A percentile compares a stretch with the other conserved stretches of the same genome.
Evolutionary conservation across 2,113 vertebrate genomes (phyloP).

Genomic region (Sinocyclocheilus rhinocerous): DNA sequence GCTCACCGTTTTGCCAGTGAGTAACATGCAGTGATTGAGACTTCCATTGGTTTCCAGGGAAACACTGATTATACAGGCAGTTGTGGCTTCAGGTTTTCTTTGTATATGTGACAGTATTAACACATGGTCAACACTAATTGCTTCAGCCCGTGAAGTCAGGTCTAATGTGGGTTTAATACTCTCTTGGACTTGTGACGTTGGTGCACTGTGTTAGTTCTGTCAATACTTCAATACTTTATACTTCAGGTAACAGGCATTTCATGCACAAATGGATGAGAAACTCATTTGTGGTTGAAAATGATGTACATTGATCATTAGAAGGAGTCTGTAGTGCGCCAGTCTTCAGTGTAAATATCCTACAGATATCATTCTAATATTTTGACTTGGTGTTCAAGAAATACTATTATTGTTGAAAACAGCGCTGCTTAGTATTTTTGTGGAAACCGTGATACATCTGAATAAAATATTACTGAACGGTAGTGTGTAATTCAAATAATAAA

Average conservation of each 20-base stretch:
- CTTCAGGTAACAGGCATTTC: conserved; percentile 12
- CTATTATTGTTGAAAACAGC: neutral
- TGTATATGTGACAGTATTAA: conserved; percentile 36
- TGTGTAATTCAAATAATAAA: neutral
- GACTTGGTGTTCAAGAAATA: neutral
- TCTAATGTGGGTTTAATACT: conserved; percentile 62
- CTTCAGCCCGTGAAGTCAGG: conserved; percentile 49
- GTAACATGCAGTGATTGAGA: conserved; percentile 29
- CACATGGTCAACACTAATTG: conserved; percentile 56
- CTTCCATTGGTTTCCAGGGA: conserved; percentile 28
- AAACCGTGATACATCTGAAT: neutral
- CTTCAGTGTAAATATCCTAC: neutral
- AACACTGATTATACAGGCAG: neutral
- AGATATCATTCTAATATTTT: neutral
- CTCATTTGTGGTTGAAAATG: neutral
- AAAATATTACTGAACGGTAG: neutral
- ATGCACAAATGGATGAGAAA: neutral
- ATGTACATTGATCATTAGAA: neutral
- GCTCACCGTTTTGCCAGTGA: neutral
- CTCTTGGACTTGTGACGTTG: conserved; percentile 21
- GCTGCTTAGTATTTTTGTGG: neutral
- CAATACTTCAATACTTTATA: conserved; percentile 20
- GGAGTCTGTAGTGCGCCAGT: neutral
- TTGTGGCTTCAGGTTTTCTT: conserved; percentile 26
- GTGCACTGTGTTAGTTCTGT: conserved; percentile 29